phyloP scores from a whole-genome alignment of 1,140 invertebrate species.

The Zaprionus camerounensis region DNA sequence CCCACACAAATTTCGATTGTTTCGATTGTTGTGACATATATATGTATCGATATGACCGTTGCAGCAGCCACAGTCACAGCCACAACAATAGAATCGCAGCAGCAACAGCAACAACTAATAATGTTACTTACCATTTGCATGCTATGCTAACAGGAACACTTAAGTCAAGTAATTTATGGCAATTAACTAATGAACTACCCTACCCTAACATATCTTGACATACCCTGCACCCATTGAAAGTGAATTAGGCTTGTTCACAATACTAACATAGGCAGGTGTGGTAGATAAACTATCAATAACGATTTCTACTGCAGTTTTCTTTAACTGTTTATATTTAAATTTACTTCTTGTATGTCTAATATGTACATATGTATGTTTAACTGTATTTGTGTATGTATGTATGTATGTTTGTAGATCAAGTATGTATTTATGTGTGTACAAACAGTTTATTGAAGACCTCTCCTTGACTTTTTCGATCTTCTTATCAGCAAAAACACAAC shows the following conservation, averaged over 20 bases:
- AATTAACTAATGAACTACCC: conserved; percentile 33
- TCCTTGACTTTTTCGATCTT: conserved; percentile 14
- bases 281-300: not conserved
- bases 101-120: conserved; percentile 34
- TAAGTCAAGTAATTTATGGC: conserved; percentile 64
- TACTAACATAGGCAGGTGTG: not conserved
- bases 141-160: conserved; percentile 39
- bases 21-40: conserved; percentile 65
- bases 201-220: not conserved
- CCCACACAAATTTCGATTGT: conserved; percentile 26
- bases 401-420: not conserved
- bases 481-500: conserved; percentile 21
- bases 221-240: not conserved
- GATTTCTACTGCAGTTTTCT: not conserved
- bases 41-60: conserved; percentile 48
- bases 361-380: not conserved
- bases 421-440: not conserved
- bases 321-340: not conserved
- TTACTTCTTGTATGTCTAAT: not conserved
- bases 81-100: conserved; percentile 1
- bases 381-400: not conserved
- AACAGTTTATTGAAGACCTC: conserved; percentile 9
- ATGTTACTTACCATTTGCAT: conserved; percentile 68
- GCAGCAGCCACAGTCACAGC: conserved; percentile 10
- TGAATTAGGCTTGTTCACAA: not conserved